These are phyloP conservation scores for Ammodytes dubius DNA, from an alignment of 2,113 vertebrate species.

Conservation along the genomic window DNA sequence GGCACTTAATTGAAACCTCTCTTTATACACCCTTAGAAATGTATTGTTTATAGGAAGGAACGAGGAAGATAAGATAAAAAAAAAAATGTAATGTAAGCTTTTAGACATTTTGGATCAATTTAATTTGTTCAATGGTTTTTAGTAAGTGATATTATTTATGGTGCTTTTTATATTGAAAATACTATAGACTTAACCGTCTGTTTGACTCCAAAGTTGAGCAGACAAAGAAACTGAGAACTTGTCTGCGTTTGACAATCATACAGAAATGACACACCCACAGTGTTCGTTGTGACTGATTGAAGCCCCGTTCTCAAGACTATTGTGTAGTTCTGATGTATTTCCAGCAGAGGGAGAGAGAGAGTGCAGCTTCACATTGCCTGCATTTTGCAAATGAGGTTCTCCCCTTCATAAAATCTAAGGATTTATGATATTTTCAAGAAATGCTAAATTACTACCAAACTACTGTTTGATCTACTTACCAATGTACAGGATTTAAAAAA, in stretches of 20 bases:
- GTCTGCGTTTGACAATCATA: background rate
- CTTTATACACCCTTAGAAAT: background rate
- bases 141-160: background rate
- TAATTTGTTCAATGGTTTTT: background rate
- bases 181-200: background rate
- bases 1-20: background rate
- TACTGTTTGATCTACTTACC: background rate
- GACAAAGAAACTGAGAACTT: background rate
- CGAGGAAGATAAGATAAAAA: background rate
- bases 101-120: background rate
- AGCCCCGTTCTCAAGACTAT: background rate
- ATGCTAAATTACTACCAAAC: background rate
- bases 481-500: background rate
- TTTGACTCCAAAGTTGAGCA: background rate
- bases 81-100: background rate
- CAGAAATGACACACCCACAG: background rate
- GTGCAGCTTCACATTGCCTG: background rate
- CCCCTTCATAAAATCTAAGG: background rate
- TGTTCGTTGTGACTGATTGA: background rate
- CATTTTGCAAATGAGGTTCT: background rate
- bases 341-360: conserved; percentile 55
- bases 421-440: conserved; percentile 5
- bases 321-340: background rate
- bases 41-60: background rate
- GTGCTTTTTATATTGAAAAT: background rate